A percentile compares a stretch with the other conserved stretches of the same genome.
phyloP scores from a whole-genome alignment of 2,888 invertebrate genomes.

The Cheilosia variabilis region DNA sequence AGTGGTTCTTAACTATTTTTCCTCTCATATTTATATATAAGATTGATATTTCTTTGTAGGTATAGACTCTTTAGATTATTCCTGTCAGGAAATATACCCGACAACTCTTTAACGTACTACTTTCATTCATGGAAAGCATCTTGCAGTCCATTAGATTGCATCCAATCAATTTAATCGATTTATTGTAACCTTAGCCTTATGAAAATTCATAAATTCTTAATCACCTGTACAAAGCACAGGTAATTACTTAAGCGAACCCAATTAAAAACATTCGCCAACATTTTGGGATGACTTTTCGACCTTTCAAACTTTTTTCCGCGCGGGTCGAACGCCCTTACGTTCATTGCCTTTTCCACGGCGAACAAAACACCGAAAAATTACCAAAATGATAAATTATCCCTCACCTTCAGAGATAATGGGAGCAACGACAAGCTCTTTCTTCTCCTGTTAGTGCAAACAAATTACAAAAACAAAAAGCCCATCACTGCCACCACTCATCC shows the following conservation, averaged over 20 bases:
- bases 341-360: background rate
- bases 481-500: slow-evolving; percentile 13
- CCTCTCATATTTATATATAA: too few relatives aligned
- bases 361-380: slow-evolving; percentile 5
- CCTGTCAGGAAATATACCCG: too few relatives aligned
- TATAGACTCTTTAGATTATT: too few relatives aligned
- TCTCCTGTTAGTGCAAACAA: slow-evolving; percentile 18
- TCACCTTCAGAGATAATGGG: slow-evolving; percentile 39
- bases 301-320: background rate
- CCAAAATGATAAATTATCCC: slow-evolving; percentile 34
- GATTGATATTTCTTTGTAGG: too few relatives aligned
- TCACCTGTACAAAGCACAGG: too few relatives aligned
- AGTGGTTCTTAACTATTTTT: too few relatives aligned
- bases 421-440: slow-evolving; percentile 1
- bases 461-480: slow-evolving; percentile 36
- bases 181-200: too few relatives aligned
- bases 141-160: too few relatives aligned
- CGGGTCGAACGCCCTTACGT: background rate
- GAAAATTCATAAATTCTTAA: too few relatives aligned
- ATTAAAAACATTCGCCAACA: background rate
- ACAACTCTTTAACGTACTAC: too few relatives aligned
- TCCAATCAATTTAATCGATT: too few relatives aligned
- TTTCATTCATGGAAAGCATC: too few relatives aligned
- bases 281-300: slow-evolving; percentile 8
- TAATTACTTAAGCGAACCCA: background rate